Evolutionary conservation across 2,888 invertebrate genomes (phyloP), one percentile per base, ranked within the genome.

Genomic region (Gasteruption jaculator): DNA sequence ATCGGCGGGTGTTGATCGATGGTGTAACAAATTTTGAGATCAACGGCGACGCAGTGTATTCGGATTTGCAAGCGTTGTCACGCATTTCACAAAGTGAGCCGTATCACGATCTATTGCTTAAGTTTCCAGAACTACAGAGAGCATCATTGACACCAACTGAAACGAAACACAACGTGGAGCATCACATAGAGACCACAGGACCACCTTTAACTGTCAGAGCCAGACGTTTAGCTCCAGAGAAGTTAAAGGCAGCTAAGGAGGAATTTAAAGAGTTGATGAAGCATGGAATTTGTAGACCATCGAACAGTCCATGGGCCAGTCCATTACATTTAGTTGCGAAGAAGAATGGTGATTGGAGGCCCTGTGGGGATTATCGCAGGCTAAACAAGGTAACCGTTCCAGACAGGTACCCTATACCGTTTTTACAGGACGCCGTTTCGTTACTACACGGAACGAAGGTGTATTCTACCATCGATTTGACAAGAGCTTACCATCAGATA

Each of bases 231-330:
- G 24, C 57, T n/a, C 58, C 57, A 1, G 61, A 63, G 3, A 50
- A 53, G 31, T 45, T 59, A 3, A 27, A 48, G 15, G 40, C 34
- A 8, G 62, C 59, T 2, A 60, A 61, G 33, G 18, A 30, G 7
- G 61, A 60, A 29, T 65, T 63, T 21, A 48, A 11, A 61, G 63
- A 4, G 54, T 60, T 7, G 36, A 49, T 15, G 47, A 54, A n/a
- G 39, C 43, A 20, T 61, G 60, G 1, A 43, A 47, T n/a, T n/a
- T n/a, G n/a, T n/a, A n/a, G n/a, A n/a, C n/a, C n/a, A n/a, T n/a
- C n/a, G n/a, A n/a, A n/a, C n/a, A 59, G 60, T 25, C 48, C 56
- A 11, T 69, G 63, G 64, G 48, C 65, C 6, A 36, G 39, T 7
- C 41, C 43, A 5, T 14, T 45, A 5, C 45, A 41, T 10, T 25